A percentile compares a stretch with the other conserved stretches of the same genome.
These are phyloP conservation scores for Drosophila maculinotata DNA, from an alignment of 2,888 invertebrate species.

Conservation along the genomic window DNA sequence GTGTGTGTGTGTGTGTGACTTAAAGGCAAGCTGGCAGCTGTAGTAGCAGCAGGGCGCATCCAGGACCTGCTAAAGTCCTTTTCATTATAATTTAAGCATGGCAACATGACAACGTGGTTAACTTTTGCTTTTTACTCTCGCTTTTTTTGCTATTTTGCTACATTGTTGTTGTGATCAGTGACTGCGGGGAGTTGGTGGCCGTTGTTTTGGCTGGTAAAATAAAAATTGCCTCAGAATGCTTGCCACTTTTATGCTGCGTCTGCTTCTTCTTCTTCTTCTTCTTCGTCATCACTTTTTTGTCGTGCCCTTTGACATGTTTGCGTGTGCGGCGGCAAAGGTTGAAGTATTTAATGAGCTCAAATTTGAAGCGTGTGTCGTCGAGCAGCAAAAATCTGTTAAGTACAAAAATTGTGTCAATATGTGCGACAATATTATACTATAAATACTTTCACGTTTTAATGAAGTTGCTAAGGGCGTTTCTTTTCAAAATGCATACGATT, in stretches of 20 bases:
- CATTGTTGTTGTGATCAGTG: conserved; percentile 67
- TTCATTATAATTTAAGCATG: conserved; percentile 82
- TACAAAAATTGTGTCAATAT: conserved; percentile 38
- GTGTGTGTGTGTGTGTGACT: conserved; percentile 27
- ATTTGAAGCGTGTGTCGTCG: conserved; percentile 65
- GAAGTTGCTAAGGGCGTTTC: not conserved
- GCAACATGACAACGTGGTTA: conserved; percentile 81
- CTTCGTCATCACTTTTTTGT: conserved; percentile 17
- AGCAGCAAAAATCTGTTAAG: conserved; percentile 40
- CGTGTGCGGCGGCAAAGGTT: conserved; percentile 60
- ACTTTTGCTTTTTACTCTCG: conserved; percentile 67
- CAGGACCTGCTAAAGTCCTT: conserved; percentile 69
- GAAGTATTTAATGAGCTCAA: conserved; percentile 73
- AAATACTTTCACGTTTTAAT: conserved; percentile 18
- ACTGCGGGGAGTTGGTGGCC: conserved; percentile 54
- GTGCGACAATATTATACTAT: conserved; percentile 2
- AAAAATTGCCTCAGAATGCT: conserved; percentile 74
- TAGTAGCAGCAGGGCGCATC: conserved; percentile 47
- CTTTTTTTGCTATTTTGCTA: conserved; percentile 29
- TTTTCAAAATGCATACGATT: not conserved
- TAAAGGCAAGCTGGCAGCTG: conserved; percentile 42
- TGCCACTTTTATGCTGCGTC: conserved; percentile 55
- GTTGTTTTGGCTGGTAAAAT: conserved; percentile 52
- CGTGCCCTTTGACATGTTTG: conserved; percentile 64
- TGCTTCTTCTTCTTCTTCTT: conserved; percentile 1